Evolutionary conservation across 2,888 invertebrate genomes (phyloP).

Genomic region (Horisme vitalbata): DNA sequence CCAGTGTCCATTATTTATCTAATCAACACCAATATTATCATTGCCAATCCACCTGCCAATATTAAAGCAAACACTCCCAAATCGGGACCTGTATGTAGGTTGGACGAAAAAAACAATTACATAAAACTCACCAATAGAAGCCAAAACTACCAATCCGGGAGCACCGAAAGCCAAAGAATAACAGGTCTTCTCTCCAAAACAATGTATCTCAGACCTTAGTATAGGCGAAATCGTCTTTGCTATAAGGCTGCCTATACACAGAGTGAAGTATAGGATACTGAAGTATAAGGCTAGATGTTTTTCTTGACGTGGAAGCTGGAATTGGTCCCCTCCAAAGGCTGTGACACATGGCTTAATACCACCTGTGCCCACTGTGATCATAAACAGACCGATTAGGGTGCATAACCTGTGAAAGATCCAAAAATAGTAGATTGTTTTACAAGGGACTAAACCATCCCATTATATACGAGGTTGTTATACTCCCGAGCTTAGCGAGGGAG

Average conservation of each 20-base stretch:
- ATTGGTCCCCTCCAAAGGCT: conserved; percentile 92
- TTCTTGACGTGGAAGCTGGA: conserved; percentile 84
- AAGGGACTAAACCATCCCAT: too few relatives aligned
- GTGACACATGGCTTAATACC: conserved; percentile 93
- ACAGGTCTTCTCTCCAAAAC: conserved; percentile 86
- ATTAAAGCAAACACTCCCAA: too few relatives aligned
- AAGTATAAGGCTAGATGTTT: conserved; percentile 87
- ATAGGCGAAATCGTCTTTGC: conserved; percentile 90
- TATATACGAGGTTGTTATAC: too few relatives aligned
- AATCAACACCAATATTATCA: too few relatives aligned
- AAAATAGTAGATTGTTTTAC: too few relatives aligned
- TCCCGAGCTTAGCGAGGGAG: too few relatives aligned
- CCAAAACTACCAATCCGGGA: conserved; percentile 87
- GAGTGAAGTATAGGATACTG: conserved; percentile 88
- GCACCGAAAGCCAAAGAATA: conserved; percentile 90
- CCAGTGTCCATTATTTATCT: too few relatives aligned
- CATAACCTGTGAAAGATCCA: conserved; percentile 71
- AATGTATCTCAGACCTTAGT: conserved; percentile 85
- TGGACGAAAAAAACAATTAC: not conserved
- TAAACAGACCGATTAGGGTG: conserved; percentile 85
- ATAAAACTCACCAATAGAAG: conserved; percentile 84
- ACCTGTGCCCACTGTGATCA: conserved; percentile 90
- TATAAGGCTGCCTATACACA: conserved; percentile 86
- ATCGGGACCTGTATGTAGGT: too few relatives aligned
- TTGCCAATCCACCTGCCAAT: too few relatives aligned